These are phyloP conservation scores for Cylindroiulus punctatus DNA, from an alignment of 2,888 invertebrate species.

Conservation along the genomic window DNA sequence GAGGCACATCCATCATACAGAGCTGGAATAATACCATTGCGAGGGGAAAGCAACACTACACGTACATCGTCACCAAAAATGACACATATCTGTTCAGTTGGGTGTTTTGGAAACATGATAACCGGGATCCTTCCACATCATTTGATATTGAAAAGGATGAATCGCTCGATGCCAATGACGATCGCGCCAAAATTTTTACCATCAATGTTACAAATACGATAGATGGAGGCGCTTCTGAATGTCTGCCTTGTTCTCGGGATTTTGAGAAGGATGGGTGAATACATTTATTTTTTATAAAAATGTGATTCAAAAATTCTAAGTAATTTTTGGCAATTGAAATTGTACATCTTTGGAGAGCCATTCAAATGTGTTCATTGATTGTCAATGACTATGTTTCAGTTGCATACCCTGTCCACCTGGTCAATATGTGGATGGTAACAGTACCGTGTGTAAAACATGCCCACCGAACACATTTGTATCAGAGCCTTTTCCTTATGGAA, in stretches of 20 bases:
- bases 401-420: constrained; percentile 71
- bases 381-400: constrained; percentile 60
- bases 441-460: constrained; percentile 68
- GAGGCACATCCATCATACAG: constrained; percentile 66
- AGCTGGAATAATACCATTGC: constrained; percentile 64
- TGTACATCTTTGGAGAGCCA: neutral
- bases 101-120: constrained; percentile 66
- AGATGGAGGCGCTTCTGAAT: constrained; percentile 70
- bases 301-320: neutral
- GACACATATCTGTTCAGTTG: constrained; percentile 68
- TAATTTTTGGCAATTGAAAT: neutral
- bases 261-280: constrained; percentile 63
- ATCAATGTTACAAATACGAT: constrained; percentile 71
- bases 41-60: constrained; percentile 63
- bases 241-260: constrained; percentile 68
- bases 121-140: constrained; percentile 51
- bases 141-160: constrained; percentile 62
- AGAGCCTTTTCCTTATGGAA: constrained; percentile 64
- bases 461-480: constrained; percentile 65
- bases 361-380: neutral
- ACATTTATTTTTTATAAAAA: neutral
- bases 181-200: constrained; percentile 69
- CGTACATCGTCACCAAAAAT: constrained; percentile 65
- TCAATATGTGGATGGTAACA: constrained; percentile 66
- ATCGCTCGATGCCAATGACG: constrained; percentile 61